phyloP scores from a whole-genome alignment of 2,797 vertebrate species.

The Hemitrygon akajei region DNA sequence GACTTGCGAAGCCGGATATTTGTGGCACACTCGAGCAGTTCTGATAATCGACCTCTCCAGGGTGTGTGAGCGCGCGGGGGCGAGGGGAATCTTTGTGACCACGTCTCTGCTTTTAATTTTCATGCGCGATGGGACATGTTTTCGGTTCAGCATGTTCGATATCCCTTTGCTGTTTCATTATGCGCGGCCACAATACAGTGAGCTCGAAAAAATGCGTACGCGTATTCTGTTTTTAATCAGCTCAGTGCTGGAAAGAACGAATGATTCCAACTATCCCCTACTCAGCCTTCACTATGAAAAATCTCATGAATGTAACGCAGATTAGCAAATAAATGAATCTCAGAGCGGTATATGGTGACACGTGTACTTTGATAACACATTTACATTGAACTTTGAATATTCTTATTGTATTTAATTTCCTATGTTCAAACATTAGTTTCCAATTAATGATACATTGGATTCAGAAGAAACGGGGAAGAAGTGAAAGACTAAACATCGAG shows the following conservation, averaged over 20 bases:
- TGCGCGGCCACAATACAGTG: background rate
- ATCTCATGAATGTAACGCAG: too few species aligned
- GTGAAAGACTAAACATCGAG: too few species aligned
- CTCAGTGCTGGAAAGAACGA: background rate
- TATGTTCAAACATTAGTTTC: background rate
- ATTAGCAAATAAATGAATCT: too few species aligned
- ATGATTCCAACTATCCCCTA: background rate
- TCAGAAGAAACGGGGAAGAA: too few species aligned
- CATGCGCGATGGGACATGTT: background rate
- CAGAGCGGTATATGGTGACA: too few species aligned
- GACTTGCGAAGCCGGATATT: background rate
- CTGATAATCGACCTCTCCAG: background rate
- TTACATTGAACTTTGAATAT: too few species aligned
- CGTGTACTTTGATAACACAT: too few species aligned
- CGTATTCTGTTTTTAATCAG: background rate
- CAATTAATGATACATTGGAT: too few species aligned
- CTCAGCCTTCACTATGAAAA: background rate
- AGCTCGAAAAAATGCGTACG: background rate
- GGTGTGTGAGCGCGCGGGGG: too few species aligned
- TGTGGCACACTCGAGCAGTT: background rate
- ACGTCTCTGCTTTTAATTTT: background rate
- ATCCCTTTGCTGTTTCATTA: background rate
- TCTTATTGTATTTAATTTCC: background rate
- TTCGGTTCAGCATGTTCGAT: background rate
- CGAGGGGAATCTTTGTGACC: background rate